These are phyloP conservation scores for Diadegma fenestrale DNA, from an alignment of 2,888 invertebrate species.

Conservation along the genomic window DNA sequence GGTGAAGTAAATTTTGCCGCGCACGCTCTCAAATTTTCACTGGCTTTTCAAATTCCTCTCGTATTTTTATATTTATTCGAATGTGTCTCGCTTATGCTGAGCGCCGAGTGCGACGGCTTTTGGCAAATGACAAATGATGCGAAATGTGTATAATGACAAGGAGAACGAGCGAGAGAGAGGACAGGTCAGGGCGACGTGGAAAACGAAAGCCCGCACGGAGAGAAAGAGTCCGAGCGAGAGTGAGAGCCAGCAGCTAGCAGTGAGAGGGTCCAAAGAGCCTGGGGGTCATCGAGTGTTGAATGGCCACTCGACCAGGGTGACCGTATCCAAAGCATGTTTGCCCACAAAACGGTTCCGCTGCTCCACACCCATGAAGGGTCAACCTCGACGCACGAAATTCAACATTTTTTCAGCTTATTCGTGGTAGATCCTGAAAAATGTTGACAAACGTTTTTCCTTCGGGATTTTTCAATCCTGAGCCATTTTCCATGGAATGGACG, in stretches of 20 bases:
- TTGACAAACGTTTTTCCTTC: neutral
- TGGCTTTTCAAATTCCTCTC: constrained; percentile 25
- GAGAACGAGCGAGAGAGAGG: neutral
- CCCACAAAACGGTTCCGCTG: constrained; percentile 75
- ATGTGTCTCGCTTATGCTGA: constrained; percentile 32
- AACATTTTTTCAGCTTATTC: constrained; percentile 34
- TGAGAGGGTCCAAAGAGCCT: constrained; percentile 28
- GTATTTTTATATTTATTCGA: constrained; percentile 17
- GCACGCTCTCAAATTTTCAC: constrained; percentile 1
- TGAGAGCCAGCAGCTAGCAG: constrained; percentile 20
- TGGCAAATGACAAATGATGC: constrained; percentile 66
- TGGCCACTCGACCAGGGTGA: constrained; percentile 73
- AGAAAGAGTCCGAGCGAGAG: neutral
- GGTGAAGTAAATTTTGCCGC: constrained; percentile 23
- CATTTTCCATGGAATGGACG: neutral
- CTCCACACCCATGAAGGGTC: constrained; percentile 61
- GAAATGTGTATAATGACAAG: constrained; percentile 24
- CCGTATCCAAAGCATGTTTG: constrained; percentile 78
- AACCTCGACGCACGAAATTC: constrained; percentile 59
- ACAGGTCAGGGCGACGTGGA: neutral
- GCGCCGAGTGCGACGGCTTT: constrained; percentile 16
- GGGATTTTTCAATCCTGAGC: no score
- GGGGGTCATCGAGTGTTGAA: constrained; percentile 71
- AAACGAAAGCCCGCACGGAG: neutral
- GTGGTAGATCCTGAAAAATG: neutral